Percentiles rank a stretch among this genome's conserved stretches.
Conservation (phyloP, 2,797 vertebrate species). For the Lemur catta region DNA sequence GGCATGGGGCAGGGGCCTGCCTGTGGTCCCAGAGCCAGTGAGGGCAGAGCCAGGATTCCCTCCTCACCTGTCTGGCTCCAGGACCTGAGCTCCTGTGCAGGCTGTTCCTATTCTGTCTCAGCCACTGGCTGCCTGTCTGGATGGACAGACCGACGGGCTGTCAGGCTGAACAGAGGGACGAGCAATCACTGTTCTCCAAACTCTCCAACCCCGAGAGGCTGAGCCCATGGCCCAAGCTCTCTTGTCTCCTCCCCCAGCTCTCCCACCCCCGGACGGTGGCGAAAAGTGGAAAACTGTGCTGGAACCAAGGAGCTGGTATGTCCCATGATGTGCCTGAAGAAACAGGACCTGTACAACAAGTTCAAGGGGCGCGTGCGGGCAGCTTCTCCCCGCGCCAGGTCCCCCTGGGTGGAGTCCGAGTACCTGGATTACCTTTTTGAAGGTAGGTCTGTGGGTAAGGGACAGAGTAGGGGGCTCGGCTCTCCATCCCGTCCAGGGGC, state of each 20-base stretch:
- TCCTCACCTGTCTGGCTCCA: neutral
- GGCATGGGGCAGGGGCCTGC: neutral
- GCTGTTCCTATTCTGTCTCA: neutral
- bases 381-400: neutral
- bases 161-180: neutral
- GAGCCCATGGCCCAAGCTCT: neutral
- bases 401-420: constrained; percentile 59
- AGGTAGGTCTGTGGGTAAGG: constrained; percentile 67
- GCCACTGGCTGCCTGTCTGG: neutral
- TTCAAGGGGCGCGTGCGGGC: constrained; percentile 76
- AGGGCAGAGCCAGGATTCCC: neutral
- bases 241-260: constrained; percentile 58
- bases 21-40: neutral
- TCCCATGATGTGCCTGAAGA: constrained; percentile 80
- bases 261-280: constrained; percentile 57
- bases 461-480: neutral
- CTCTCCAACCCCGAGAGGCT: neutral
- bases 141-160: fast-evolving
- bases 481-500: neutral
- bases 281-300: constrained; percentile 66
- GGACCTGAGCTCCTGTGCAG: neutral
- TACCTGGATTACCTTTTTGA: constrained; percentile 79
- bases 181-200: neutral
- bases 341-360: constrained; percentile 65
- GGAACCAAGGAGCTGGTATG: constrained; percentile 71